Evolutionary conservation across 53 echinoderm and acorn worm species (phyloP), one percentile per base, ranked within the genome.

Genomic region (Paelopatides confundens): DNA sequence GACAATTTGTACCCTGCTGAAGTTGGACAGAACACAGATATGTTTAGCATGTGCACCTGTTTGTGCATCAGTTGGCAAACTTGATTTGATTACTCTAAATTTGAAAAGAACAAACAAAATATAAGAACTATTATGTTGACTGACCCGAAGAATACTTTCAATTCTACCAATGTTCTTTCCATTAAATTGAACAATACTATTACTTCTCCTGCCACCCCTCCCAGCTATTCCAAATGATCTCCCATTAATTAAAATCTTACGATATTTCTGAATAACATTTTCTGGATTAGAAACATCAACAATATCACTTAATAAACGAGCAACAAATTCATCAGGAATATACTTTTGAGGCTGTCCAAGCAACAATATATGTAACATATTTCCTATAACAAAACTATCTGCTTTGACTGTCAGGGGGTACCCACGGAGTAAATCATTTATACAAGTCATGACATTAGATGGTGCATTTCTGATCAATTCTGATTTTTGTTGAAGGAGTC

Each of bases 371-470:
- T 43, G 43, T 43, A 43, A 43, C 43, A 43, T 43, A 11, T 43
- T 43, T 43, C 43, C 43, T 43, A 43, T 9, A 43, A 9, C 8
- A 11, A 43, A 11, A n/a, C 76, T 74, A 21, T 43, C 43, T 26
- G 78, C 78, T 23, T 77, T 77, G 14, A 77, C 49, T 26, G 46
- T 32, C 36, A 27, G 5, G 5, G 78, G 78, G 31, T 77, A 77
- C 27, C 78, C 78, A 24, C 78, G 78, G 30, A 77, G 78, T 28
- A 77, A 50, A 50, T 77, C 51, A 12, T 77, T 77, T 24, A 77
- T 50, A 47, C 23, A 77, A 27, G 8, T 50, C 32, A 77, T n/a
- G 9, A 77, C 32, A n/a, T 31, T 26, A 43, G 6, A 38, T 5
- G 78, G 78, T 28, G 78, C 49, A 17, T 39, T 15, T 11, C 13